These are phyloP conservation scores for Athripsodes cinereus DNA, from an alignment of 2,888 invertebrate genomes.

Conservation along the genomic window DNA sequence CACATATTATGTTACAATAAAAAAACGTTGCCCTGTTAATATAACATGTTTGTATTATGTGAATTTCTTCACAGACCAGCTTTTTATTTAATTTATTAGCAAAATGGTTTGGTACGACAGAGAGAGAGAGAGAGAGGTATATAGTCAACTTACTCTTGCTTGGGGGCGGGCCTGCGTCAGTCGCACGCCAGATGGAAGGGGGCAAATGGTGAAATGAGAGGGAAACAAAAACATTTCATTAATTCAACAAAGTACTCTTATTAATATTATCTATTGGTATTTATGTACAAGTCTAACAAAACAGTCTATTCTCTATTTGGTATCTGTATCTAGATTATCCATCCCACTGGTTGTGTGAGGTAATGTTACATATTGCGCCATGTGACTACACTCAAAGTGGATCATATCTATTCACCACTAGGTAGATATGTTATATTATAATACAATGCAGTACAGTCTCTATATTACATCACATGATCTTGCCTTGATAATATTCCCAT, in stretches of 20 bases:
- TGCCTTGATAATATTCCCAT: too few species aligned
- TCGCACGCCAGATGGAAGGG: conserved; percentile 39
- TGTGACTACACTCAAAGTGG: too few species aligned
- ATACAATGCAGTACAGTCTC: too few species aligned
- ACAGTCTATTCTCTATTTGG: too few species aligned
- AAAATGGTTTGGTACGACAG: conserved; percentile 28
- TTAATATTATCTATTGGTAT: background rate
- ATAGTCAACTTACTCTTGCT: conserved; percentile 56
- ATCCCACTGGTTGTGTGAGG: too few species aligned
- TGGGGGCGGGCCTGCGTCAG: conserved; percentile 59
- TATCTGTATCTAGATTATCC: too few species aligned
- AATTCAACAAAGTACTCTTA: conserved; percentile 28
- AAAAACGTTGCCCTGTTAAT: conserved; percentile 25
- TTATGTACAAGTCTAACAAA: background rate
- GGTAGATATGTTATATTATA: too few species aligned
- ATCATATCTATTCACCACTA: too few species aligned
- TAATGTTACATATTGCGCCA: too few species aligned
- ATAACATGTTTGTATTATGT: conserved; percentile 16
- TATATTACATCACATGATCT: too few species aligned
- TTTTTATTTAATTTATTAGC: conserved; percentile 30
- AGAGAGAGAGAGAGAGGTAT: conserved; percentile 24
- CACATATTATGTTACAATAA: background rate
- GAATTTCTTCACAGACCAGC: conserved; percentile 28
- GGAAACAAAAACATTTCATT: conserved; percentile 36
- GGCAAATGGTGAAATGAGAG: conserved; percentile 31